Evolutionary conservation across 2,113 vertebrate genomes (phyloP).

Genomic region (Oostethus manadensis): DNA sequence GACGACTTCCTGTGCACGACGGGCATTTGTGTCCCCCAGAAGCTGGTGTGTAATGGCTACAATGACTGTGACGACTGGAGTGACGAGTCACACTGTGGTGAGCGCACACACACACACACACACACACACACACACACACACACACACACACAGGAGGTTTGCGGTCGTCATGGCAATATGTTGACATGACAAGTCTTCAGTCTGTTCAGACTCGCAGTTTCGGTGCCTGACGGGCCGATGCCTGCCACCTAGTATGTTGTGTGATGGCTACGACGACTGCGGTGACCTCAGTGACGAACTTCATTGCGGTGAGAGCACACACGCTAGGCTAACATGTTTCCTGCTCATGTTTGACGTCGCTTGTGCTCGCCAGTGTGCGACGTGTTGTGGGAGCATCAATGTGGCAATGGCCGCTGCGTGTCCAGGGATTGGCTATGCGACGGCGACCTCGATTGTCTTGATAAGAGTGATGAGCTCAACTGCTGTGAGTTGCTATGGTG

Average conservation of each 20-base stretch:
- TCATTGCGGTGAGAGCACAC: constrained; percentile 79
- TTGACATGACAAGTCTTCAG: constrained; percentile 63
- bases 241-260: constrained; percentile 76
- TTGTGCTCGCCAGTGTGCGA: constrained; percentile 74
- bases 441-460: constrained; percentile 90
- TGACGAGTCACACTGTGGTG: constrained; percentile 87
- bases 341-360: constrained; percentile 1
- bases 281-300: constrained; percentile 93
- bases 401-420: constrained; percentile 88
- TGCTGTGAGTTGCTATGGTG: constrained; percentile 82
- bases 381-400: constrained; percentile 72
- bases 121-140: constrained; percentile 12
- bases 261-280: constrained; percentile 94
- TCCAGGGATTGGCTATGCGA: constrained; percentile 87
- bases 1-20: constrained; percentile 83
- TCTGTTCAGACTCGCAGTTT: constrained; percentile 77
- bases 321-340: background rate
- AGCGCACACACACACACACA: constrained; percentile 29
- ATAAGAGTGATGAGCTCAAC: constrained; percentile 91
- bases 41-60: constrained; percentile 89
- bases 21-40: constrained; percentile 82
- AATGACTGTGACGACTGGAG: constrained; percentile 97
- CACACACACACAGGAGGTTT: background rate
- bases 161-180: constrained; percentile 17
- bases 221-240: constrained; percentile 86